Base-by-base conservation (phyloP, 2,797 vertebrate species). In the Syngnathus acus region DNA sequence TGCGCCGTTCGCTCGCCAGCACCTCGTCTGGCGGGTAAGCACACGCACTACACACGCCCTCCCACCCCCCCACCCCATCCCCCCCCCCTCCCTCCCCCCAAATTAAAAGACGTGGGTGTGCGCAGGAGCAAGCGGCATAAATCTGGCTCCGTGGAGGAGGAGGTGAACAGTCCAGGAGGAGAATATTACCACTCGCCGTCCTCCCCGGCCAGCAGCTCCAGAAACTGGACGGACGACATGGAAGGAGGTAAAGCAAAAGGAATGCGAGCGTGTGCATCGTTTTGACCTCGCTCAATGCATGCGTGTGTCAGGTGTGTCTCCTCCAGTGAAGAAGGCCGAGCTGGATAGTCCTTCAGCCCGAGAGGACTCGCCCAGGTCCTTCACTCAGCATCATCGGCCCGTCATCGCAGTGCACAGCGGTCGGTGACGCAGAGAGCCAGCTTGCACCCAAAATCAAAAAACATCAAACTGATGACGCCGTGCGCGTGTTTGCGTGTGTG, bases 341-440 rank as follows among this genome's bases (percentile, higher is more conserved):
- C 91, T 97, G 87, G 96, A 99, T 87, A 98, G 95, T 87, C 95
- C 96, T 0, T 96, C 97, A 2, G 94, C 94, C 66, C 97, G 96
- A 89, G 95, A 98, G 80, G 93, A 92, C 71, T 97, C 97, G 0
- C 95, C 95, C 11, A 93, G 97, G 78, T 94, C 93, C 85, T 99
- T 95, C 88, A 97, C 95, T 0, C 97, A 98, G 84, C 97, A 98
- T 87, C 96, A 98, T 88, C 92, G 95, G 88, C 97, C 96, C 0
- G 94, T 98, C 89, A 98, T 98, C n/a, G 95, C 95, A 4, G 95
- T 99, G 81, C 96, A 98, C 91, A 97, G 95, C 57, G 95, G 95
- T 98, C 76, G 89, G 94, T 74, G 53, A 10, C 58, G 17, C 43
- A 19, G 4, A 6, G 3, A 19, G 48, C 13, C 6, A 19, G 7